Evolutionary conservation across 1,140 invertebrate genomes (phyloP).

Genomic region (Drosophila sturtevanti): DNA sequence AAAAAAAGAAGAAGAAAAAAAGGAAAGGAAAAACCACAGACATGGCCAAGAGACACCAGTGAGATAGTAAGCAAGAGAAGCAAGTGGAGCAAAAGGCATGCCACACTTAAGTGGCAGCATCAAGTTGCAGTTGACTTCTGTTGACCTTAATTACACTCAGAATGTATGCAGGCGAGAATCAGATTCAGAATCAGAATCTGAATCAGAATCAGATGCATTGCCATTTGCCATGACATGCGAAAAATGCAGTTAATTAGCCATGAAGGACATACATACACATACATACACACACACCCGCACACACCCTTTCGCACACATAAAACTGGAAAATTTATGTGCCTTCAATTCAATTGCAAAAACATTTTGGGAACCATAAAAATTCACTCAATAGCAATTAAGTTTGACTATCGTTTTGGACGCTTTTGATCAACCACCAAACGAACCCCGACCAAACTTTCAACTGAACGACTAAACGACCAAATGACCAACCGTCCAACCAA

Average conservation of each 20-base stretch:
- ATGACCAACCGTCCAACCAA: slow-evolving; percentile 13
- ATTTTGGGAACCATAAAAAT: slow-evolving; percentile 65
- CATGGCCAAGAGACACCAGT: slow-evolving; percentile 15
- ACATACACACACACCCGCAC: neutral
- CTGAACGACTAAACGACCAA: slow-evolving; percentile 34
- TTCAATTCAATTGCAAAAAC: slow-evolving; percentile 71
- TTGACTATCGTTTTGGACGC: slow-evolving; percentile 47
- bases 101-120: slow-evolving; percentile 40
- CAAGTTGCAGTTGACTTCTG: slow-evolving; percentile 70
- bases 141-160: slow-evolving; percentile 70
- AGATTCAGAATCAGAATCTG: slow-evolving; percentile 38
- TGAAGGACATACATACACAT: slow-evolving; percentile 47
- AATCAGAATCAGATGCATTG: slow-evolving; percentile 29
- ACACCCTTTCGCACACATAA: neutral
- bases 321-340: slow-evolving; percentile 61
- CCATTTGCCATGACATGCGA: slow-evolving; percentile 54
- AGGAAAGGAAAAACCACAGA: slow-evolving; percentile 12
- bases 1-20: slow-evolving; percentile 14
- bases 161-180: slow-evolving; percentile 59
- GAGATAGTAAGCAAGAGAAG: neutral
- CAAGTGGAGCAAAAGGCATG: slow-evolving; percentile 18
- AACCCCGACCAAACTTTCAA: too few relatives aligned
- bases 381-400: slow-evolving; percentile 73
- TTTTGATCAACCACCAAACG: slow-evolving; percentile 22
- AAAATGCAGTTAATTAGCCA: slow-evolving; percentile 75